These are phyloP conservation scores for Drosophila ogumai DNA, from an alignment of 1,140 invertebrate genomes.

Conservation along the genomic window DNA sequence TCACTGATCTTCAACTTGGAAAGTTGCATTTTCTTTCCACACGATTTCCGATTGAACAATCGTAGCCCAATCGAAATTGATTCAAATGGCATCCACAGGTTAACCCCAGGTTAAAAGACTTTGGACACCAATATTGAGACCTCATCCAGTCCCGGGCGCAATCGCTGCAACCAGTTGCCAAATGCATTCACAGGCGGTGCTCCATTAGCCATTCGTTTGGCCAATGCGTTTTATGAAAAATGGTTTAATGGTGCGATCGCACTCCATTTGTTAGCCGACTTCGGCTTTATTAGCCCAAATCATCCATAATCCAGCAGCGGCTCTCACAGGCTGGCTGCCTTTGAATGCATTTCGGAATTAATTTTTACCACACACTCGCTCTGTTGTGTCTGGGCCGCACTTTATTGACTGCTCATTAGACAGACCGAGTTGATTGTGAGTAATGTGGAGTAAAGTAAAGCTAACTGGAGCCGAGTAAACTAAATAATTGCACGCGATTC, in stretches of 20 bases:
- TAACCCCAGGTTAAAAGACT: slow-evolving; percentile 3
- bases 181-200: slow-evolving; percentile 43
- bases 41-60: slow-evolving; percentile 25
- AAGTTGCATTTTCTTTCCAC: slow-evolving; percentile 22
- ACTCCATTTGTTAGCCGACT: slow-evolving; percentile 41
- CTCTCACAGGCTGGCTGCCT: slow-evolving; percentile 17
- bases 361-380: slow-evolving; percentile 55
- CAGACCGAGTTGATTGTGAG: slow-evolving; percentile 56
- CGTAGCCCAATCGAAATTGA: slow-evolving; percentile 4
- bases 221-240: slow-evolving; percentile 64
- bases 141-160: slow-evolving; percentile 25
- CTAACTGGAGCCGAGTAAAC: slow-evolving; percentile 62
- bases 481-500: slow-evolving; percentile 82
- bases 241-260: slow-evolving; percentile 62
- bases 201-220: slow-evolving; percentile 41
- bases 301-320: slow-evolving; percentile 52
- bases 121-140: slow-evolving; percentile 5
- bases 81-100: slow-evolving; percentile 26
- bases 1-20: slow-evolving; percentile 36
- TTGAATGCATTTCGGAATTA: slow-evolving; percentile 63
- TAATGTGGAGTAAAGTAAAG: slow-evolving; percentile 46
- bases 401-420: slow-evolving; percentile 71
- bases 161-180: slow-evolving; percentile 48
- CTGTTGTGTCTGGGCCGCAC: slow-evolving; percentile 51
- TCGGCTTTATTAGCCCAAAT: slow-evolving; percentile 68